Conservation (phyloP, 2,888 invertebrate genomes). For the Scaptomyza parva region DNA sequence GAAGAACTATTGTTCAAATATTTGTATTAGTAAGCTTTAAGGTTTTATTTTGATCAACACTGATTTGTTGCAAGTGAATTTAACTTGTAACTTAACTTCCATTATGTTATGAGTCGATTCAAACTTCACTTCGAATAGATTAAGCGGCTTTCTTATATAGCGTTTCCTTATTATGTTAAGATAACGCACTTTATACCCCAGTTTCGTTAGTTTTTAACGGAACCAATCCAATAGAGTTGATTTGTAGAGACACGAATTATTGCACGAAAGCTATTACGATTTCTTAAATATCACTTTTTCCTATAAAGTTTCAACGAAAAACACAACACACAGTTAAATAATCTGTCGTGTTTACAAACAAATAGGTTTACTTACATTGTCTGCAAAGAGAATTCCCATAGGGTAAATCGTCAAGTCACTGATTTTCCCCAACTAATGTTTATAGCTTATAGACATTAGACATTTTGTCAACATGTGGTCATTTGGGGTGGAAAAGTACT, state of each 20-base stretch:
- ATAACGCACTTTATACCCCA: too few species aligned
- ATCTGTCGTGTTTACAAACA: conserved; percentile 1
- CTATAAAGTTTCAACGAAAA: not conserved
- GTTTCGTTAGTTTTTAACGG: too few species aligned
- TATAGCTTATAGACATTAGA: too few species aligned
- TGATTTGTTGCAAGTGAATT: too few species aligned
- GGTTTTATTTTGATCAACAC: not conserved
- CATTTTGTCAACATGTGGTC: conserved; percentile 38
- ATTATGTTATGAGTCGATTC: too few species aligned
- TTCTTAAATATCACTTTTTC: not conserved
- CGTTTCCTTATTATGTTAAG: too few species aligned
- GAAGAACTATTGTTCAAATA: too few species aligned
- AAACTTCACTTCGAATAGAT: too few species aligned
- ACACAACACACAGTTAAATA: not conserved
- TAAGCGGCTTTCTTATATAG: too few species aligned
- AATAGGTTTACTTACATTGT: not conserved
- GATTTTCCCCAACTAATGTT: conserved; percentile 29
- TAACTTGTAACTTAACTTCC: too few species aligned
- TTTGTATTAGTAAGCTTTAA: not conserved
- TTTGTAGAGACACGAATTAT: too few species aligned
- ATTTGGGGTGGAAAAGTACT: not conserved
- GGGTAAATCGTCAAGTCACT: conserved; percentile 16
- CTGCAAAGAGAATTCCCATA: not conserved
- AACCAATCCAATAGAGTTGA: too few species aligned
- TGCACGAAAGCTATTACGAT: not conserved